Evolutionary conservation across 1,140 invertebrate genomes (phyloP), one percentile per base, ranked within the genome.

Genomic region (Drosophila kanapiae): DNA sequence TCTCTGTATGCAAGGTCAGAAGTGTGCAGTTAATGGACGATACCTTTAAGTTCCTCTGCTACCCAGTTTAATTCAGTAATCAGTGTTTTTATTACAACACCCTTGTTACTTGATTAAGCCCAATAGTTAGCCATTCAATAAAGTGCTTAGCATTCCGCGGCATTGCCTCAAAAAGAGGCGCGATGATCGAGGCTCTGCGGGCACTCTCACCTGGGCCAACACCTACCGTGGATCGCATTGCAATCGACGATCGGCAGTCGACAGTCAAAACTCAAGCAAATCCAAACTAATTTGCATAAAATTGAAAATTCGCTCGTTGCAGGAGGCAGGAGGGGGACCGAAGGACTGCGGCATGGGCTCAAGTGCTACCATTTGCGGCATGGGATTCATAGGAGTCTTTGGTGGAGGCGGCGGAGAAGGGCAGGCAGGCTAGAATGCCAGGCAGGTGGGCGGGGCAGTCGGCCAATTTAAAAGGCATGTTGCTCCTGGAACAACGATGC

Each of bases 241-340:
- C 45, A 18, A 53, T 53, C 16, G 33, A 18, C 33, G 31, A 53
- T 45, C 18, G 18, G 10, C 43, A 18, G 31, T 54, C 53, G 53
- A 13, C 53, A 51, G 48, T 56, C 53, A n/a, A 56, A 59, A 53
- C 35, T 31, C 47, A 38, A 61, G 37, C 60, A 69, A 58, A 82
- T 86, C 58, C 53, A 71, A 86, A 61, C 69, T 86, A 86, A 86
- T 86, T 86, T 86, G 82, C 82, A 86, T 86, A 86, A 86, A 86
- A 86, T 86, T 86, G 75, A 82, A 86, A 86, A 86, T 71, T 61
- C 65, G 71, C 81, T 77, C 78, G 72, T 68, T 86, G 60, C 56
- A 51, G 27, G 10, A 13, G 43, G 16, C 16, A 18, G n/a, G n/a
- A n/a, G 10, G 16, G 13, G 13, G 11, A 11, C n/a, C 23, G 40